Evolutionary conservation across 2,113 vertebrate species (phyloP).

Genomic region (Pavo muticus): DNA sequence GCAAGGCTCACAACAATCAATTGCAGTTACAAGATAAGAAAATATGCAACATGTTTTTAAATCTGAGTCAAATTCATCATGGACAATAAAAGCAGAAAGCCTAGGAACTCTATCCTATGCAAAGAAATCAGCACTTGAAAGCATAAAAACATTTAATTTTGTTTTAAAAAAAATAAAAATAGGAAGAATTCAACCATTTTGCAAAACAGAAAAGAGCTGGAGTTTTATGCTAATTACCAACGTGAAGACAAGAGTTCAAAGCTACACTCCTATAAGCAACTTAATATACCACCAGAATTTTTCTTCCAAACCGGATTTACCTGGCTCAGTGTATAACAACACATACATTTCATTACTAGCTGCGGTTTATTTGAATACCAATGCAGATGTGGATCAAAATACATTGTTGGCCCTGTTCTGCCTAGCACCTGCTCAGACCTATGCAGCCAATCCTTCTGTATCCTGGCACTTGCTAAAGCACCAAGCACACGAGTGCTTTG

Average conservation of each 20-base stretch:
- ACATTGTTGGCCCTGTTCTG: neutral
- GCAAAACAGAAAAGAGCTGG: neutral
- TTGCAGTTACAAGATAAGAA: conserved; percentile 46
- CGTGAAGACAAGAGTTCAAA: conserved; percentile 36
- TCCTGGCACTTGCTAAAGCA: neutral
- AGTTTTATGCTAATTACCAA: conserved; percentile 17
- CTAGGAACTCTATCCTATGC: neutral
- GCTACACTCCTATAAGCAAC: conserved; percentile 4
- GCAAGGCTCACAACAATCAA: conserved; percentile 57
- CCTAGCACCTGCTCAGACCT: neutral
- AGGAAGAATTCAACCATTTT: neutral
- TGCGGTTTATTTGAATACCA: conserved; percentile 47
- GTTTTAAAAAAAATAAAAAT: neutral
- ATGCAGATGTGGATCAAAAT: neutral
- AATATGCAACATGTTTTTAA: conserved; percentile 62
- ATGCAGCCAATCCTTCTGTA: neutral
- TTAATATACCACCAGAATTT: conserved; percentile 6
- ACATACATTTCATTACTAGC: neutral
- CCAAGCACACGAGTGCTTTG: neutral
- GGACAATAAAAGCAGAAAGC: conserved; percentile 6
- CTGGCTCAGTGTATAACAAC: conserved; percentile 23
- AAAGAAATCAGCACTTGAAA: neutral
- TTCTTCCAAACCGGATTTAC: conserved; percentile 32
- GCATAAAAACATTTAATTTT: conserved; percentile 5
- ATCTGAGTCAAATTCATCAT: conserved; percentile 50